These are phyloP conservation scores for Bombus sylvicola DNA, from an alignment of 1,140 invertebrate species.

Conservation along the genomic window DNA sequence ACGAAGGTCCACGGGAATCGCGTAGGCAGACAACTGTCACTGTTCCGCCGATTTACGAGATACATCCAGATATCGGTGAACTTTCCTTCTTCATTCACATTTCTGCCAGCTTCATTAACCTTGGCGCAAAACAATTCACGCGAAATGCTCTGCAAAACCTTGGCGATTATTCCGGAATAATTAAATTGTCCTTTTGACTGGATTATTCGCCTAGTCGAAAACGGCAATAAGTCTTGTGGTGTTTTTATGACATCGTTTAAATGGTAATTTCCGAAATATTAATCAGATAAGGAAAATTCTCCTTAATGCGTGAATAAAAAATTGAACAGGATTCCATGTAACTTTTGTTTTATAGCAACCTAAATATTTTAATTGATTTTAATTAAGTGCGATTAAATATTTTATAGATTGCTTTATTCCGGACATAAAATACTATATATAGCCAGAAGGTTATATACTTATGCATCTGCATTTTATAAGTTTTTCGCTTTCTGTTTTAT, in stretches of 20 bases:
- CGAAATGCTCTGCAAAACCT: not conserved
- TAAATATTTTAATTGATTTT: not conserved
- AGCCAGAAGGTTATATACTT: not conserved
- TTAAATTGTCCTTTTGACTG: not conserved
- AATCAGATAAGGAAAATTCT: not conserved
- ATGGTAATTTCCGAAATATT: not conserved
- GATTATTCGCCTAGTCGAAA: not conserved
- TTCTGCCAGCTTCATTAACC: not conserved
- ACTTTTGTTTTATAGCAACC: not conserved
- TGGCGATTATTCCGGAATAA: constrained; percentile 6
- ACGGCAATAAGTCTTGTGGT: no score
- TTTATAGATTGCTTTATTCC: not conserved
- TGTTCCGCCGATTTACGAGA: constrained; percentile 28
- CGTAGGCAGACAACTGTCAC: constrained; percentile 36
- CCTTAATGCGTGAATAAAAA: not conserved
- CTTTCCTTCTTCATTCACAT: constrained; percentile 4
- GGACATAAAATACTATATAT: not conserved
- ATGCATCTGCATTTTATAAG: not conserved
- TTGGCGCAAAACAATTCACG: not conserved
- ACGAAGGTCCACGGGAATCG: constrained; percentile 42
- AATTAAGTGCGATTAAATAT: not conserved
- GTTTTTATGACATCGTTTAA: not conserved
- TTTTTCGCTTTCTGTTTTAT: not conserved
- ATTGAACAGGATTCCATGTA: not conserved
- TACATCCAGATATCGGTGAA: not conserved